Evolutionary conservation across 1,140 invertebrate species (phyloP).

Genomic region (Bombus waltoni): DNA sequence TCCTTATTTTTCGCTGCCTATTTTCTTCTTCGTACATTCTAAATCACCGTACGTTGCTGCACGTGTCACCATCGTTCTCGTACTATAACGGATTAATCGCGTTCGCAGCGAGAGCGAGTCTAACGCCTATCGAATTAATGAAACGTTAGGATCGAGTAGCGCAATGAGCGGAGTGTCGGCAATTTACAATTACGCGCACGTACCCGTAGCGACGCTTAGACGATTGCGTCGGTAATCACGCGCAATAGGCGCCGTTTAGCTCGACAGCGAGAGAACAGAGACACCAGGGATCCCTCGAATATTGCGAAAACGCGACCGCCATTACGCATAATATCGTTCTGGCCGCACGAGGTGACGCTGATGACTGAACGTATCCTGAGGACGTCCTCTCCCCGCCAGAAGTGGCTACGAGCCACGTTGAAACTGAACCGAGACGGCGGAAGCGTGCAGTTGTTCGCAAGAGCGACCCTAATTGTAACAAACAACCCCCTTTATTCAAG

Average conservation of each 20-base stretch:
- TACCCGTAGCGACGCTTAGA: slow-evolving; percentile 21
- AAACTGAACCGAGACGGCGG: slow-evolving; percentile 30
- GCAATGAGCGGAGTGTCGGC: not conserved
- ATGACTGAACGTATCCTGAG: slow-evolving; percentile 62
- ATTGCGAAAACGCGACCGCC: slow-evolving; percentile 66
- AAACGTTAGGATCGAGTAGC: slow-evolving; percentile 17
- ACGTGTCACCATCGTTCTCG: not conserved
- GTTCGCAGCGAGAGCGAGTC: not conserved
- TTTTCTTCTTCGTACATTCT: not conserved
- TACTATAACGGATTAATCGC: not conserved
- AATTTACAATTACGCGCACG: slow-evolving; percentile 55
- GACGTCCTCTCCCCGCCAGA: slow-evolving; percentile 42
- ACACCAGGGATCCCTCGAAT: slow-evolving; percentile 53
- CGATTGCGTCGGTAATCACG: slow-evolving; percentile 33
- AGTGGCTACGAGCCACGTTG: slow-evolving; percentile 11
- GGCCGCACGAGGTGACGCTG: slow-evolving; percentile 63
- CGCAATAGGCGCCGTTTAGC: slow-evolving; percentile 48
- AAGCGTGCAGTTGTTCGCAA: slow-evolving; percentile 42
- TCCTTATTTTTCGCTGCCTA: too few relatives aligned
- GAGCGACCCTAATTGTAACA: slow-evolving; percentile 74
- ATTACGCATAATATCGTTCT: slow-evolving; percentile 66
- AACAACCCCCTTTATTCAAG: slow-evolving; percentile 71
- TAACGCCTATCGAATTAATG: slow-evolving; percentile 32
- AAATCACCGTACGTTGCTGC: not conserved
- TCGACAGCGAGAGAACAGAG: not conserved